Evolutionary conservation across 2,113 vertebrate species (phyloP).

Genomic region (Melospiza georgiana): DNA sequence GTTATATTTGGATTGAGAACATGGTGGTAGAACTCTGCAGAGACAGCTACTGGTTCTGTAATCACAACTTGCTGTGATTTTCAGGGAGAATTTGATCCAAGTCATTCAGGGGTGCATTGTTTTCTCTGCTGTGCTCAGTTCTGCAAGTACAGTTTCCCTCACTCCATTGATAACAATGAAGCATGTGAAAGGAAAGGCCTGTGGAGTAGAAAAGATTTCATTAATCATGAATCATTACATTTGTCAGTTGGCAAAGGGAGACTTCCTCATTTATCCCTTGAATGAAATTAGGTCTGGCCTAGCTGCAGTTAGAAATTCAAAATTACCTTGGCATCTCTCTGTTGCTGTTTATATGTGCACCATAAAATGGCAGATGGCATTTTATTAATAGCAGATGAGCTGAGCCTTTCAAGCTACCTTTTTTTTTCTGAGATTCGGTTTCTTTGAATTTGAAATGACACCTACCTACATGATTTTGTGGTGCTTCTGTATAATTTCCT

Average conservation of each 20-base stretch:
- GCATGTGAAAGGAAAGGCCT: slow-evolving; percentile 63
- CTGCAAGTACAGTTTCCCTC: slow-evolving; percentile 60
- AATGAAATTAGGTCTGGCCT: slow-evolving; percentile 80
- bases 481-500: neutral
- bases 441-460: slow-evolving; percentile 26
- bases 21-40: neutral
- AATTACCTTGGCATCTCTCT: slow-evolving; percentile 80
- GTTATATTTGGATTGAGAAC: neutral
- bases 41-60: neutral
- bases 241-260: slow-evolving; percentile 79
- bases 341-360: slow-evolving; percentile 68
- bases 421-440: slow-evolving; percentile 23
- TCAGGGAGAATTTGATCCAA: slow-evolving; percentile 24
- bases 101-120: slow-evolving; percentile 41
- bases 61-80: slow-evolving; percentile 13
- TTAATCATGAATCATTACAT: slow-evolving; percentile 82
- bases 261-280: slow-evolving; percentile 80
- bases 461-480: neutral
- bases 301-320: slow-evolving; percentile 71
- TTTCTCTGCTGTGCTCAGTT: slow-evolving; percentile 51
- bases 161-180: slow-evolving; percentile 52
- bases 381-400: slow-evolving; percentile 76
- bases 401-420: slow-evolving; percentile 26
- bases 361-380: slow-evolving; percentile 76
- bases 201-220: slow-evolving; percentile 72